A percentile compares a stretch with the other conserved stretches of the same genome.
Evolutionary conservation across 2,797 vertebrate species (phyloP).

Genomic region (Hippopotamyrus pictus): DNA sequence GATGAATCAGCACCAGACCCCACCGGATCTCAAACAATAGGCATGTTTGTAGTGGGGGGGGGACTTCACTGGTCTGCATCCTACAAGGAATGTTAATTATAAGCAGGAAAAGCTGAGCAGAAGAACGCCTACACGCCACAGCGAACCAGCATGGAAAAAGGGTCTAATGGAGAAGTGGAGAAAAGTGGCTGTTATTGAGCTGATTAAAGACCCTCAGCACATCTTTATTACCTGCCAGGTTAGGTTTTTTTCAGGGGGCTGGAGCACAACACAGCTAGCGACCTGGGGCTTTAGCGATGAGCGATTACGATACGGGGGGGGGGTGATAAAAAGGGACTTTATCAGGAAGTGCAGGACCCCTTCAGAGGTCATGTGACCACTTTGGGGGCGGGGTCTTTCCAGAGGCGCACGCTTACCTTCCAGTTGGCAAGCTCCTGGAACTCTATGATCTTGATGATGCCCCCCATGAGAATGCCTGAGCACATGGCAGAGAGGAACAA

Average conservation of each 20-base stretch:
- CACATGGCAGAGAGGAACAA: neutral
- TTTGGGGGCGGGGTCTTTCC: neutral
- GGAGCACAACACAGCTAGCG: neutral
- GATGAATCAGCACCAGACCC: conserved; percentile 14
- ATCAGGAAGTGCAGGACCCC: neutral
- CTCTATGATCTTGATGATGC: conserved; percentile 96
- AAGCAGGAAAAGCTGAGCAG: neutral
- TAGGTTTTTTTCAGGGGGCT: neutral
- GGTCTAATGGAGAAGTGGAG: neutral
- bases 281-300: neutral
- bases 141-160: neutral
- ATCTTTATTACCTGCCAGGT: neutral
- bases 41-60: neutral
- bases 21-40: conserved; percentile 10
- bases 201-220: neutral
- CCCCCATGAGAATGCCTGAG: conserved; percentile 97
- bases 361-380: neutral
- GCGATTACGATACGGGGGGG: neutral
- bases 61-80: neutral
- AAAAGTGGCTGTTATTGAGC: neutral
- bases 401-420: conserved; percentile 71
- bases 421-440: conserved; percentile 95
- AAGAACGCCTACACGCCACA: neutral
- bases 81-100: conserved; percentile 26
- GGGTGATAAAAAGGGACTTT: neutral